Evolutionary conservation across 2,888 invertebrate genomes (phyloP).

Genomic region (Drosophila birchii): DNA sequence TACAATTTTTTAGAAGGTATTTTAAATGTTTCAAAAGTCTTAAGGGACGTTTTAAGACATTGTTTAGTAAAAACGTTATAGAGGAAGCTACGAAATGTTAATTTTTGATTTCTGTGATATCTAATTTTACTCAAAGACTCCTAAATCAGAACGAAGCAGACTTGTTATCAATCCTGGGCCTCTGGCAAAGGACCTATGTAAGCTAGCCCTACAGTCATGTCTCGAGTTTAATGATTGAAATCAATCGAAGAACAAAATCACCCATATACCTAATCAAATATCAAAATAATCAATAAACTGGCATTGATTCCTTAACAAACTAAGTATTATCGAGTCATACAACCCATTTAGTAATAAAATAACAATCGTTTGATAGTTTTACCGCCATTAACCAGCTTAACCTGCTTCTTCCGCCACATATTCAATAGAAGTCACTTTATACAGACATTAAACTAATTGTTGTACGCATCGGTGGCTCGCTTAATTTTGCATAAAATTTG

Average conservation of each 20-base stretch:
- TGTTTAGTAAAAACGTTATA: background rate
- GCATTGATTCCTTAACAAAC: background rate
- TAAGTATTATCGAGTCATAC: slow-evolving; percentile 10
- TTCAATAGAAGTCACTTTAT: slow-evolving; percentile 33
- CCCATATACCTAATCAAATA: background rate
- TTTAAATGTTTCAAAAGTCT: background rate
- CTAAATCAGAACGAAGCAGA: background rate
- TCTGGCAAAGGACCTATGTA: background rate
- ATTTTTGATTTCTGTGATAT: background rate
- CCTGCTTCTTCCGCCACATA: slow-evolving; percentile 9
- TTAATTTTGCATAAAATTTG: slow-evolving; percentile 76
- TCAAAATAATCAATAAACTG: background rate
- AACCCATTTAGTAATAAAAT: background rate
- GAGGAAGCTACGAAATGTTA: background rate
- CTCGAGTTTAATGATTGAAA: background rate
- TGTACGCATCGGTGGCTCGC: slow-evolving; percentile 54
- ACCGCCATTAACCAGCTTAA: slow-evolving; percentile 4
- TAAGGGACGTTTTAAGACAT: background rate
- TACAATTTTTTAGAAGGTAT: too few species aligned
- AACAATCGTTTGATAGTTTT: slow-evolving; percentile 12
- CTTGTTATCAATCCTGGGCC: background rate
- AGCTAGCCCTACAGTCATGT: background rate
- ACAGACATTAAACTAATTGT: slow-evolving; percentile 59
- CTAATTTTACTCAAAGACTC: too few species aligned
- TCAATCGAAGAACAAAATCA: background rate